Base-by-base conservation (phyloP, 1,140 invertebrate genomes). In the Drosophila mayri region DNA sequence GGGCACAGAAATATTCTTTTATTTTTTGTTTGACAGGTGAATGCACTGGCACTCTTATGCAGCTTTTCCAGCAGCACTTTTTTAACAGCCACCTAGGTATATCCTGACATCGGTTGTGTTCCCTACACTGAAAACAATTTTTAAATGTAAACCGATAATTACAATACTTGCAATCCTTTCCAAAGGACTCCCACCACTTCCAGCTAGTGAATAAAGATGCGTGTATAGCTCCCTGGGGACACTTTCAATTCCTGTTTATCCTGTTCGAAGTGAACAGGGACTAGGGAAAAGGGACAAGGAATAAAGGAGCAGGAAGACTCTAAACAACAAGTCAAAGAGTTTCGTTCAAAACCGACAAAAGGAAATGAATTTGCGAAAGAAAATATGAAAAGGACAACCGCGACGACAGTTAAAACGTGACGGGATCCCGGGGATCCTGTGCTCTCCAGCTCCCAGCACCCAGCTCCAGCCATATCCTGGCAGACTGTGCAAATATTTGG, bases 331-430 rank as follows among this genome's bases (percentile, higher is more conserved):
- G 20, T 44, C 37, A 50, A 66, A 58, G 40, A 43, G 40, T 32
- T 37, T 37, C 32, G 30, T 43, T 14, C 30, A 14, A 60, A 72
- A 60, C 71, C 81, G 52, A 67, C 74, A 59, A 61, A 54, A 83
- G 81, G 81, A 83, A 83, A 83, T 83, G 81, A 83, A 81, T 83
- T 83, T 62, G 76, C 44, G 60, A 84, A 67, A 50, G 63, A 76
- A 84, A 84, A 72, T 79, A 58, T 76, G 58, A 80, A 57, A 71
- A 76, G 59, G 58, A 71, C 71, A 80, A 81, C 81, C 81, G 63
- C 81, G 81, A 72, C 71, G 81, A 85, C 81, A 83, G 78, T 84
- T 83, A 49, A 67, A 84, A 84, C 81, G 81, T 80, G 79, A 83
- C 75, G 68, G 43, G 67, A 41, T 40, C 44, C 32, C 25, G 30